These are phyloP conservation scores for Semicossyphus pulcher DNA, from an alignment of 2,113 vertebrate genomes.

Conservation along the genomic window DNA sequence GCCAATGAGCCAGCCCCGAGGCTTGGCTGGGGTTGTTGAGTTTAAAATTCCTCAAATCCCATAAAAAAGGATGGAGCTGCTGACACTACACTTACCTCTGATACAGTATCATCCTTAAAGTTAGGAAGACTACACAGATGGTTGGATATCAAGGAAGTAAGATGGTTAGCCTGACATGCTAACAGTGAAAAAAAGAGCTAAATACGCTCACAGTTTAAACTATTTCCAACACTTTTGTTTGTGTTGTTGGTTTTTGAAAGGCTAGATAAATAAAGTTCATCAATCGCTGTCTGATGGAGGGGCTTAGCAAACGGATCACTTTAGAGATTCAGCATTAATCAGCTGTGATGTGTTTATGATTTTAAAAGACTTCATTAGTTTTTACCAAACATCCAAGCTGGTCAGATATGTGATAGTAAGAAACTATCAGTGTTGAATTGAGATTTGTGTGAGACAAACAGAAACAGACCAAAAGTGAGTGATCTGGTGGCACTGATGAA, in stretches of 20 bases:
- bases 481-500: slow-evolving; percentile 51
- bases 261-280: not conserved
- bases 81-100: too few relatives aligned
- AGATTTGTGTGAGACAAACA: slow-evolving; percentile 26
- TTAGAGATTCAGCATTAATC: not conserved
- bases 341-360: not conserved
- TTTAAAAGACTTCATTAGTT: slow-evolving; percentile 8
- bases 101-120: too few relatives aligned
- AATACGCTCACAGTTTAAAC: too few relatives aligned
- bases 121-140: too few relatives aligned
- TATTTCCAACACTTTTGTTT: too few relatives aligned
- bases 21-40: too few relatives aligned
- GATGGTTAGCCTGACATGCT: not conserved
- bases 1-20: too few relatives aligned
- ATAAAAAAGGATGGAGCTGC: too few relatives aligned
- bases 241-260: not conserved
- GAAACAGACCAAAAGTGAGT: slow-evolving; percentile 4
- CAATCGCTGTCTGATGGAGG: too few relatives aligned
- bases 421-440: slow-evolving; percentile 27
- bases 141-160: not conserved
- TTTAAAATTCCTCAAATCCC: too few relatives aligned
- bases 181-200: too few relatives aligned
- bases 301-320: slow-evolving; percentile 6
- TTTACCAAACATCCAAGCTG: slow-evolving; percentile 14
- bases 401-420: slow-evolving; percentile 33